A percentile compares a stretch with the other conserved stretches of the same genome.
Conservation (phyloP, 1,140 invertebrate genomes). For the Psix sp. region DNA sequence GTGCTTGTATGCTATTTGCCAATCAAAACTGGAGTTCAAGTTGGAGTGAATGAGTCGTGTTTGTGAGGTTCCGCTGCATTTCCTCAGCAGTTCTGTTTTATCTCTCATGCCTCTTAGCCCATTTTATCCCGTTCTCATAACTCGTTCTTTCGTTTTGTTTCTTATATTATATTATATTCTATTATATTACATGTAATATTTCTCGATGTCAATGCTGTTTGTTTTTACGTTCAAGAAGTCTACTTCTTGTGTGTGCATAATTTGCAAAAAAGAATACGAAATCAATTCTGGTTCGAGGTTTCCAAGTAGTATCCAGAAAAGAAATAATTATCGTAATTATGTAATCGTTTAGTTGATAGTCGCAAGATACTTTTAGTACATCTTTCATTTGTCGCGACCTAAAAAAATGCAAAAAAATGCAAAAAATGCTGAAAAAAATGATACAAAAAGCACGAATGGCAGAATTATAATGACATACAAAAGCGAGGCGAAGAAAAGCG, state of each 20-base stretch:
- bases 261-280: conserved; percentile 25
- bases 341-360: conserved; percentile 71
- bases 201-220: conserved; percentile 42
- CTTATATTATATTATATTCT: conserved; percentile 11
- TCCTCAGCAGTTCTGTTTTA: conserved; percentile 28
- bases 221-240: conserved; percentile 40
- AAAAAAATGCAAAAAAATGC: conserved; percentile 3
- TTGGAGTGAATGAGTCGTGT: conserved; percentile 35
- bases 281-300: conserved; percentile 29
- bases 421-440: conserved; percentile 14
- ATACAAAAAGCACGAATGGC: no score
- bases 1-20: conserved; percentile 54
- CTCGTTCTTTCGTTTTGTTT: conserved; percentile 4
- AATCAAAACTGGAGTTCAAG: conserved; percentile 55
- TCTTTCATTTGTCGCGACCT: conserved; percentile 34
- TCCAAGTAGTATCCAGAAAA: conserved; percentile 41
- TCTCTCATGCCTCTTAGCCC: not conserved
- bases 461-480: conserved; percentile 26
- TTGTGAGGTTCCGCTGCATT: conserved; percentile 17
- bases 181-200: conserved; percentile 33
- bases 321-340: conserved; percentile 68
- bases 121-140: not conserved
- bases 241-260: conserved; percentile 31
- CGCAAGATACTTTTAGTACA: conserved; percentile 45
- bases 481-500: conserved; percentile 24